These are phyloP conservation scores for Ichneumoninae sp. DNA, from an alignment of 2,888 invertebrate genomes.

Conservation along the genomic window DNA sequence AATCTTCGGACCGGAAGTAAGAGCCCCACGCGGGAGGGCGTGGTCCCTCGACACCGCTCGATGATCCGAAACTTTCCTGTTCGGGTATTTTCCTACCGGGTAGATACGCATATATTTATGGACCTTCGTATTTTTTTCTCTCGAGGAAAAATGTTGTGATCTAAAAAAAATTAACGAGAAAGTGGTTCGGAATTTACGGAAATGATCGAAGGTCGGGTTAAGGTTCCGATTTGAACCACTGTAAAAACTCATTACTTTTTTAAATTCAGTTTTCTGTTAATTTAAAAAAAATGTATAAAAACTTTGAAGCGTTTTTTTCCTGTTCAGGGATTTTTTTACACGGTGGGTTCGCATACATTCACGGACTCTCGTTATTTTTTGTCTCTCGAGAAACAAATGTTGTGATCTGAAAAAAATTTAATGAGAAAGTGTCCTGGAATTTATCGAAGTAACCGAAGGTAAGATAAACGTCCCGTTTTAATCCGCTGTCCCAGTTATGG, in stretches of 20 bases:
- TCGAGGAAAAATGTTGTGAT: neutral
- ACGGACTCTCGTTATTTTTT: neutral
- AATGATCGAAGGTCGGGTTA: neutral
- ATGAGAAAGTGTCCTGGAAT: neutral
- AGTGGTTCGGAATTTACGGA: neutral
- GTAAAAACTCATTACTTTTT: neutral
- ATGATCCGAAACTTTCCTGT: conserved; percentile 43
- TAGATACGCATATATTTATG: conserved; percentile 3
- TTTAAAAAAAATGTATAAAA: too few species aligned
- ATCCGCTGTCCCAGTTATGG: too few species aligned
- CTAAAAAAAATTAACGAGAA: neutral
- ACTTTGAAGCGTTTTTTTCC: too few species aligned
- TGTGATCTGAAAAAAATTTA: neutral
- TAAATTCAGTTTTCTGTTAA: too few species aligned
- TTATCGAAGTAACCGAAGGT: neutral
- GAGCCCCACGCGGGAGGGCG: conserved; percentile 78
- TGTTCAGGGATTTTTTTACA: neutral
- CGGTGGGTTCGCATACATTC: neutral
- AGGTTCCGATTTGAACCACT: too few species aligned
- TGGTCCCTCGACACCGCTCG: conserved; percentile 72
- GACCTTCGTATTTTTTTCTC: neutral
- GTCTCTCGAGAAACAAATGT: neutral
- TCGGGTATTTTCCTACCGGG: neutral
- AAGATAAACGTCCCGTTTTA: too few species aligned
- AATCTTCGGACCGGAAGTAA: conserved; percentile 77